These are phyloP conservation scores for Trissolcus japonicus DNA, from an alignment of 2,888 invertebrate genomes.

Conservation along the genomic window DNA sequence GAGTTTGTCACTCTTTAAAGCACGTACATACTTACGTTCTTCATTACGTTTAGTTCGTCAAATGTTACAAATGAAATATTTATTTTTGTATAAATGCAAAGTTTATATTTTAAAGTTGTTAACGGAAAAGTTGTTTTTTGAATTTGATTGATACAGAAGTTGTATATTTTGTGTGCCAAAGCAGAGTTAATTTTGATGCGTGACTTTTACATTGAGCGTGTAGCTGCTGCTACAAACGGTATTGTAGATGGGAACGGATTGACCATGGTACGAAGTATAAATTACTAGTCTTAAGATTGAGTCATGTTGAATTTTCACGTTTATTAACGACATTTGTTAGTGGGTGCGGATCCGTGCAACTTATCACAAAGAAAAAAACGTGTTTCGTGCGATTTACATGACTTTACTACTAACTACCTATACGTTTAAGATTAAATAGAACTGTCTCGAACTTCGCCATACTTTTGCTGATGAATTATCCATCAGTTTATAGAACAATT, in stretches of 20 bases:
- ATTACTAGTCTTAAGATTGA: slow-evolving; percentile 37
- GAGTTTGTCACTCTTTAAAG: slow-evolving; percentile 27
- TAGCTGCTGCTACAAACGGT: slow-evolving; percentile 2
- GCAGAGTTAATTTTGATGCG: slow-evolving; percentile 25
- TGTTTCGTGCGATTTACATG: slow-evolving; percentile 69
- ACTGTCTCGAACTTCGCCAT: slow-evolving; percentile 67
- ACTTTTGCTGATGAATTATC: slow-evolving; percentile 66
- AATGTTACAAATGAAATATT: slow-evolving; percentile 42
- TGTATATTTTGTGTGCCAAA: slow-evolving; percentile 54
- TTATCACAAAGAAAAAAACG: slow-evolving; percentile 52
- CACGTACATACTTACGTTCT: slow-evolving; percentile 21
- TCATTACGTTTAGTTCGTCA: slow-evolving; percentile 9
- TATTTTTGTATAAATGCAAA: slow-evolving; percentile 55
- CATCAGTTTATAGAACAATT: slow-evolving; percentile 66
- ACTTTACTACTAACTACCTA: slow-evolving; percentile 51
- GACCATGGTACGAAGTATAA: slow-evolving; percentile 39
- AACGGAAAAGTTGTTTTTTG: slow-evolving; percentile 22
- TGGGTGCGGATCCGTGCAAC: slow-evolving; percentile 42
- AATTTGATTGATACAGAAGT: slow-evolving; percentile 37
- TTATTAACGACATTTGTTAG: slow-evolving; percentile 50
- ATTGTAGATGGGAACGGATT: slow-evolving; percentile 15
- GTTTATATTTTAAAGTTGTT: slow-evolving; percentile 43
- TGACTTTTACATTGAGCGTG: slow-evolving; percentile 17
- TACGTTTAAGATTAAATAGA: slow-evolving; percentile 61
- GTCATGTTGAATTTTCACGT: slow-evolving; percentile 40